A percentile compares a stretch with the other conserved stretches of the same genome.
phyloP scores from a whole-genome alignment of 1,140 invertebrate species.

The Drosophila fuyamai region DNA sequence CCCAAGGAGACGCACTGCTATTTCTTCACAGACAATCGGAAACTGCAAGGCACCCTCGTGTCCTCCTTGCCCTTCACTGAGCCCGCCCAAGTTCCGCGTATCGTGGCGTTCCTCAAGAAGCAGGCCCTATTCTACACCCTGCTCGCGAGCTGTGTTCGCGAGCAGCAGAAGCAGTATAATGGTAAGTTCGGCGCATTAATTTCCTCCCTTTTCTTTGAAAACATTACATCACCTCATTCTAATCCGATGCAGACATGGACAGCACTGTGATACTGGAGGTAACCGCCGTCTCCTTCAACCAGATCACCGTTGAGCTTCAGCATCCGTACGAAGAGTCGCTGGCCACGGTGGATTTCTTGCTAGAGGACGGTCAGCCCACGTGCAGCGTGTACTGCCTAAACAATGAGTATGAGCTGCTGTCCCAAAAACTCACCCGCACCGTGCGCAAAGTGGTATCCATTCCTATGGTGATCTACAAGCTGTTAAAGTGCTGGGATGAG shows the following conservation, averaged over 20 bases:
- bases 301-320: constrained; percentile 95
- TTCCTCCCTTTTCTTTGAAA: not conserved
- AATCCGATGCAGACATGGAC: constrained; percentile 87
- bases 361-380: constrained; percentile 91
- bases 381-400: constrained; percentile 88
- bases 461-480: constrained; percentile 91
- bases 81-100: constrained; percentile 95
- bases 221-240: not conserved
- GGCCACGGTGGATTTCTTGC: constrained; percentile 95
- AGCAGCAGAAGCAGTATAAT: constrained; percentile 90
- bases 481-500: constrained; percentile 89
- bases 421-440: constrained; percentile 92
- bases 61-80: constrained; percentile 96
- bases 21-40: constrained; percentile 93
- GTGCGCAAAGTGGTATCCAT: constrained; percentile 96
- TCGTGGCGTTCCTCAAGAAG: constrained; percentile 93
- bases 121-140: constrained; percentile 97
- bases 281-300: constrained; percentile 94
- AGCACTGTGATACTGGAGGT: constrained; percentile 95
- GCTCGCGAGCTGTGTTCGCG: constrained; percentile 93
- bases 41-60: constrained; percentile 92
- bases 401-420: constrained; percentile 86
- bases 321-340: constrained; percentile 96
- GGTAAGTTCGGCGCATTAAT: constrained; percentile 42
- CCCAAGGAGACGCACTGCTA: constrained; percentile 97